Base-by-base conservation (phyloP, 1,140 invertebrate species). In the Pseudachorutes palmiensis region DNA sequence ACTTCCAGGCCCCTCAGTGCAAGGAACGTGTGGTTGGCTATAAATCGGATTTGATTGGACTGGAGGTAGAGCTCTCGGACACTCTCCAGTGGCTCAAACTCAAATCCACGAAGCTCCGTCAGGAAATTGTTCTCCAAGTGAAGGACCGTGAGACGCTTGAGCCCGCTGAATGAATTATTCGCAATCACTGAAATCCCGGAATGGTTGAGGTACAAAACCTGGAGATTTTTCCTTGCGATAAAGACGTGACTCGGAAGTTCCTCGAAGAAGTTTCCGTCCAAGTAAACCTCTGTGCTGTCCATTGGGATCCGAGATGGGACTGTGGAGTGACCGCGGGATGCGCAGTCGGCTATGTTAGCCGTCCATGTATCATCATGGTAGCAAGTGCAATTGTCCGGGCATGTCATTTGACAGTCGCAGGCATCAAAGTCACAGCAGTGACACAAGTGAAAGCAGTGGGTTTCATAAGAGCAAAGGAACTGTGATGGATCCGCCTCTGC, bases 371-470 rank as follows among this genome's bases (percentile, higher is more conserved):
- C 89, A 75, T 94, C 91, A 80, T 92, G 88, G 78, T 93, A 94
- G 76, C 92, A 95, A 68, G 89, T 88, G 80, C 92, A 95, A 75
- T 92, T 91, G 69, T 85, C 84, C 1, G 92, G 92, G 75, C 92
- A 95, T 2, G 89, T 93, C 91, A 94, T n/a, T n/a, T n/a, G n/a
- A n/a, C n/a, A n/a, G n/a, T 45, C 71, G 48, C 92, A 95, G 60
- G 92, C 91, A 77, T 94, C 91, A 78, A 93, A 94, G 78, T 94
- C 92, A 78, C 92, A 96, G 81, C 92, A 95, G 76, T 94, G 91
- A 75, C 92, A 94, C 48, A 94, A 82, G 2, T 90, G 87, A 77
- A 94, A 94, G 80, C 92, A 96, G 75, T 94, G 92, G 9, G 89
- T 89, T 78, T 92, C 89, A 79, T 96, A 95, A 57, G 86, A 86